Evolutionary conservation across 2,888 invertebrate genomes (phyloP), one percentile per base, ranked within the genome.

Genomic region (Athripsodes cinereus): DNA sequence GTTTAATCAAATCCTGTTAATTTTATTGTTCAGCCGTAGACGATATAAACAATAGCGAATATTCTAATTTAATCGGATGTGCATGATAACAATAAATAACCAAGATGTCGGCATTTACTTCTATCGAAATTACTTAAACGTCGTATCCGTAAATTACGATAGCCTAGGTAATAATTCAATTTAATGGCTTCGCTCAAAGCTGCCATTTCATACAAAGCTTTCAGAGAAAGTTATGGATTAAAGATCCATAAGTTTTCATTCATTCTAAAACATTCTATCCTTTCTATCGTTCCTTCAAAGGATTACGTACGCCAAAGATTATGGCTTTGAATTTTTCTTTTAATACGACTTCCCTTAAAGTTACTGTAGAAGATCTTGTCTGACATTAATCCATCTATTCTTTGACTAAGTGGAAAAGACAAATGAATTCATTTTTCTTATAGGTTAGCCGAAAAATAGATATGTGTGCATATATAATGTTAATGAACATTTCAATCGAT

Each of bases 51-150:
- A 50, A 50, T 50, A 16, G 56, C 48, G 49, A 55, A 13, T 55
- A 49, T 55, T 55, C 51, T 40, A 44, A 51, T 51, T 44, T 21
- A 50, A 53, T 22, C 56, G 46, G 22, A 47, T 57, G 47, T 34
- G 54, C 46, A 26, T 18, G 34, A 18, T 16, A 34, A 51, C 52
- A 34, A 58, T 58, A 58, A 55, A 58, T 55, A 58, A 47, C 55
- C n/a, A 40, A 35, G 55, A 54, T 55, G 58, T 53, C 55, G 22
- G 34, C 53, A 40, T 58, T 46, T 46, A 31, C 48, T 46, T 21
- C 40, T 34, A 58, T 58, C 59, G 51, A 50, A 59, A 59, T 59
- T 56, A 56, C 59, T 51, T 34, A 52, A 56, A 56, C 56, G 56
- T 59, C 34, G 21, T 22, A 48, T 2, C 20, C 52, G 52, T 57